These are phyloP conservation scores for Danaus plexippus DNA, from an alignment of 1,140 invertebrate species.

Conservation along the genomic window DNA sequence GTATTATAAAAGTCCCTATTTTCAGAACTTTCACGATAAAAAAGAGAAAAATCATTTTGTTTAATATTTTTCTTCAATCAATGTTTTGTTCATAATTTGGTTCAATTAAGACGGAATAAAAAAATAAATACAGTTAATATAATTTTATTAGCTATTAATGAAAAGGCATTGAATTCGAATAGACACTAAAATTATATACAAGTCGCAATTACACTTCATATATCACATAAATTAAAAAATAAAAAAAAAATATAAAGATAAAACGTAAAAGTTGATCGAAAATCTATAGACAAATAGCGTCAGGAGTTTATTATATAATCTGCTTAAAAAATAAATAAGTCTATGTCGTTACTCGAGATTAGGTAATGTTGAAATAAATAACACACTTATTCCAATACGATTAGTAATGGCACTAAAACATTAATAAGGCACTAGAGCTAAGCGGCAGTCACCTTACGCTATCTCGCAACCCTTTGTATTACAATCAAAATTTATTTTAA, in stretches of 20 bases:
- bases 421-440: slow-evolving; percentile 40
- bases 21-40: too few relatives aligned
- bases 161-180: slow-evolving; percentile 31
- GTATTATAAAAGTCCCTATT: too few relatives aligned
- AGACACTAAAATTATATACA: slow-evolving; percentile 39
- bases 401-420: slow-evolving; percentile 60
- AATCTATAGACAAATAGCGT: slow-evolving; percentile 5
- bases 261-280: slow-evolving; percentile 1
- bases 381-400: slow-evolving; percentile 32
- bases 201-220: slow-evolving; percentile 17
- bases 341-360: slow-evolving; percentile 23
- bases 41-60: too few relatives aligned
- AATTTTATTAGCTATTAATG: slow-evolving; percentile 51
- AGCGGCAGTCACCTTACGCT: slow-evolving; percentile 15
- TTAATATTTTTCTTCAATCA: too few relatives aligned
- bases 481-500: too few relatives aligned
- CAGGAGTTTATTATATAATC: neutral
- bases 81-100: too few relatives aligned
- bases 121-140: slow-evolving; percentile 5
- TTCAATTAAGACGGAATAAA: too few relatives aligned
- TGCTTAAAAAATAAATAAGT: slow-evolving; percentile 13
- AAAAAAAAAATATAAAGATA: slow-evolving; percentile 7
- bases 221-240: slow-evolving; percentile 20
- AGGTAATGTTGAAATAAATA: slow-evolving; percentile 46
- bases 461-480: too few relatives aligned